phyloP scores from a whole-genome alignment of 2,888 invertebrate genomes.

The Protodeltote pygarga region DNA sequence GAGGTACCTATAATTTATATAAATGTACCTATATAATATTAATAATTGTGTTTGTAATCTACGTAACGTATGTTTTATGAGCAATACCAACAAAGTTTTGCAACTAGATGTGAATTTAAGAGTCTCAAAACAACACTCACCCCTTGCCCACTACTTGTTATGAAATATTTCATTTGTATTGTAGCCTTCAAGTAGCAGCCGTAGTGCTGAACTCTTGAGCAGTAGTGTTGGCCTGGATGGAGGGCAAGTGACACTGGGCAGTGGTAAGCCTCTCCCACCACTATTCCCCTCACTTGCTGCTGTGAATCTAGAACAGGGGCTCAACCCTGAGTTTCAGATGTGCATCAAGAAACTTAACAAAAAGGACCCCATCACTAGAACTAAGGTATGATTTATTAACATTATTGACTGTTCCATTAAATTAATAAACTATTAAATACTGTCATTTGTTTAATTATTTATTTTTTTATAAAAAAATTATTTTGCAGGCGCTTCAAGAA shows the following conservation, averaged over 20 bases:
- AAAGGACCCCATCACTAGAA: constrained; percentile 95
- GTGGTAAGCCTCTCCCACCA: constrained; percentile 59
- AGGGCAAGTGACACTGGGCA: constrained; percentile 35
- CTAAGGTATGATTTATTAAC: constrained; percentile 88
- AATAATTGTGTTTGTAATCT: too few species aligned
- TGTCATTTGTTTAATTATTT: too few species aligned
- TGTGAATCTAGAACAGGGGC: constrained; percentile 88
- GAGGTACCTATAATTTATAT: too few species aligned
- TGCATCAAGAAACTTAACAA: constrained; percentile 95
- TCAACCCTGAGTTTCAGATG: constrained; percentile 92
- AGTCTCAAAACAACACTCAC: background rate
- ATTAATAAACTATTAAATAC: too few species aligned
- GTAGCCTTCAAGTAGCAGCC: constrained; percentile 96
- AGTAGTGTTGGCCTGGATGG: constrained; percentile 62
- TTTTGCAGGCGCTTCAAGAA: constrained; percentile 92
- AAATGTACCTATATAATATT: too few species aligned
- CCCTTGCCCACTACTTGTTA: background rate
- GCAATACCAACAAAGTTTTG: too few species aligned
- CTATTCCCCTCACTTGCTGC: constrained; percentile 70
- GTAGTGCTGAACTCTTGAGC: constrained; percentile 94
- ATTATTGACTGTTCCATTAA: background rate
- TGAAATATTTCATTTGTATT: constrained; percentile 46
- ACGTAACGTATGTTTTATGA: too few species aligned
- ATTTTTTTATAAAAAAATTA: too few species aligned
- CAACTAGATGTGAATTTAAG: background rate